These are phyloP conservation scores for Lepilemur ruficaudatus DNA, from an alignment of 2,797 vertebrate genomes.

Conservation along the genomic window DNA sequence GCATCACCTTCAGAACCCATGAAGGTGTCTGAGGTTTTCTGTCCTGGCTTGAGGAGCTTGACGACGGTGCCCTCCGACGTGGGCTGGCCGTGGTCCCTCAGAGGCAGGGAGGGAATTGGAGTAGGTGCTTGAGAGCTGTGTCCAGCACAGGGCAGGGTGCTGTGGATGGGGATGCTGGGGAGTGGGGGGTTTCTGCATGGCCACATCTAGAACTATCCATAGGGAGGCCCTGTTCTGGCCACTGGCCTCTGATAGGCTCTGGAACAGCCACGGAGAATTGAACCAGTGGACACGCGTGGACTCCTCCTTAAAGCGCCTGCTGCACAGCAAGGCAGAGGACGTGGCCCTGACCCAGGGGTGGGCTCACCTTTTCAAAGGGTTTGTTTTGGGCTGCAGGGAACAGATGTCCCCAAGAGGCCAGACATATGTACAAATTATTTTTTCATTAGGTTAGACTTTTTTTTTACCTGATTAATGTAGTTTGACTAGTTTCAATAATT, in stretches of 20 bases:
- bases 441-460: background rate
- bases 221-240: too few species aligned
- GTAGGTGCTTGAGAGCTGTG: background rate
- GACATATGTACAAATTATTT: rapidly evolving
- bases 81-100: background rate
- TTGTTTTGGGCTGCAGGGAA: background rate
- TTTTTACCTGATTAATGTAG: background rate
- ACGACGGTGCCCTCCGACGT: rapidly evolving
- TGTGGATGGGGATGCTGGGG: rapidly evolving
- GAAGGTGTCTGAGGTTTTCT: background rate
- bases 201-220: background rate
- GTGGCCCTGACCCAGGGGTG: rapidly evolving
- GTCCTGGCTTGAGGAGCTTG: too few species aligned
- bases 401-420: background rate
- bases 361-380: background rate
- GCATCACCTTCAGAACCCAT: rapidly evolving
- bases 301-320: rapidly evolving
- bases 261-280: background rate
- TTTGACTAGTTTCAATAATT: background rate
- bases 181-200: rapidly evolving
- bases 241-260: rapidly evolving
- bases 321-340: rapidly evolving
- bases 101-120: background rate
- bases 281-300: rapidly evolving
- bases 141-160: rapidly evolving